Base-by-base conservation (phyloP, 1,140 invertebrate genomes). In the Brachionus calyciflorus region DNA sequence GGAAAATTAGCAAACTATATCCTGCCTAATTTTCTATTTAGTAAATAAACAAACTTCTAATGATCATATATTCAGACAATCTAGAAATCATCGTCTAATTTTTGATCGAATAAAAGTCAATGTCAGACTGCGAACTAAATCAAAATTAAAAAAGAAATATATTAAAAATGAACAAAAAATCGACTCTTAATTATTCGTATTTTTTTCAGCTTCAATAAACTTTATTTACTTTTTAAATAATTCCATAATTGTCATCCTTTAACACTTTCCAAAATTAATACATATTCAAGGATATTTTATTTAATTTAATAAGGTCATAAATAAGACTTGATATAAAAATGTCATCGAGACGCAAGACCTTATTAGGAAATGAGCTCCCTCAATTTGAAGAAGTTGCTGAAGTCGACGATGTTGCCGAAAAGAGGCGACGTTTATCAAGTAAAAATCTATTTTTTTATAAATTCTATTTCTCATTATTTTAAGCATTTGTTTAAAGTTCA, bases 391-490 rank as follows among this genome's bases (percentile, higher is more conserved):
- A 44, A 28, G 60, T 4, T 2, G 33, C 14, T 2, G 60, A 65
- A n/a, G 41, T 41, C 19, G 60, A 65, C 24, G 60, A 65, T 26
- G 12, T 65, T 21, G 60, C 60, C 3, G 60, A 65, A 65, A 65
- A 65, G 30, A 65, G 60, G 10, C 60, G 60, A 44, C 33, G 60
- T 14, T n/a, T 65, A 3, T 65, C 60, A 46, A 65, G 60, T 65
- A 65, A n/a, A n/a, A 55, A 12, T 63, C 30, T 40, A 63, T n/a
- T 24, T 60, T 1, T 10, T 33, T n/a, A 33, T 2, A 1, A 63
- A 33, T 37, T 63, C 10, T 37, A 41, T 5, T 14, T 26, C 14
- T 2, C 1, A 55, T 26, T 26, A 55, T 26, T 55, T 3, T 6
- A 26, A 26, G 3, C 24, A 55, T 24, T 44, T 44, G 5, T 37